Evolutionary conservation across 2,888 invertebrate species (phyloP).

Genomic region (Mesochorus sp.): DNA sequence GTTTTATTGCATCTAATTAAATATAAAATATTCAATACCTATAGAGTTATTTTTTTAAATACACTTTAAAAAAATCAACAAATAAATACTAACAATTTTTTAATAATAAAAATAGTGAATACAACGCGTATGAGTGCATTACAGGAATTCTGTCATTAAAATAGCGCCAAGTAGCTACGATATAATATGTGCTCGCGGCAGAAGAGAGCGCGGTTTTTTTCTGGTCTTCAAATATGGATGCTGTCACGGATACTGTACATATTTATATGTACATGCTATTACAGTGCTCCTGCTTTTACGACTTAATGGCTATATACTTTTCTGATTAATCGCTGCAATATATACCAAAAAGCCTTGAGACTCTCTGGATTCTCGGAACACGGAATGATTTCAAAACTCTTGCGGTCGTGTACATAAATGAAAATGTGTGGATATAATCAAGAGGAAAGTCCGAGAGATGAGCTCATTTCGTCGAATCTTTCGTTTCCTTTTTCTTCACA

Average conservation of each 20-base stretch:
- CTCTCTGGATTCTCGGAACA: conserved; percentile 45
- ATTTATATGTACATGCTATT: background rate
- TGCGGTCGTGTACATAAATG: conserved; percentile 27
- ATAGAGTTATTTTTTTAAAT: too few relatives aligned
- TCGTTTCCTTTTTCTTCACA: conserved; percentile 9
- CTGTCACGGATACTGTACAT: background rate
- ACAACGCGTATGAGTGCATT: background rate
- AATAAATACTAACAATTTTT: background rate
- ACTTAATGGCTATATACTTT: conserved; percentile 46
- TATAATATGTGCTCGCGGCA: background rate
- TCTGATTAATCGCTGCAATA: conserved; percentile 48
- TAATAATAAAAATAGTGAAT: too few relatives aligned
- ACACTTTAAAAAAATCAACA: background rate
- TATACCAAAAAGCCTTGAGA: conserved; percentile 34
- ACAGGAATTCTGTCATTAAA: conserved; percentile 1
- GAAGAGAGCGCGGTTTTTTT: background rate
- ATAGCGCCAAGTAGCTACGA: background rate
- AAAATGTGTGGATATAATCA: conserved; percentile 41
- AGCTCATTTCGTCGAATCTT: conserved; percentile 30
- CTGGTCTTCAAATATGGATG: conserved; percentile 9
- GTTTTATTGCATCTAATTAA: too few relatives aligned
- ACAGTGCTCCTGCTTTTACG: conserved; percentile 42
- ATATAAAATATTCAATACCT: too few relatives aligned
- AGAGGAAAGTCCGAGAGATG: conserved; percentile 28
- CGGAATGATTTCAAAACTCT: conserved; percentile 49